Conservation (phyloP, 1,140 invertebrate species). For the Oryctes rhinoceros region DNA sequence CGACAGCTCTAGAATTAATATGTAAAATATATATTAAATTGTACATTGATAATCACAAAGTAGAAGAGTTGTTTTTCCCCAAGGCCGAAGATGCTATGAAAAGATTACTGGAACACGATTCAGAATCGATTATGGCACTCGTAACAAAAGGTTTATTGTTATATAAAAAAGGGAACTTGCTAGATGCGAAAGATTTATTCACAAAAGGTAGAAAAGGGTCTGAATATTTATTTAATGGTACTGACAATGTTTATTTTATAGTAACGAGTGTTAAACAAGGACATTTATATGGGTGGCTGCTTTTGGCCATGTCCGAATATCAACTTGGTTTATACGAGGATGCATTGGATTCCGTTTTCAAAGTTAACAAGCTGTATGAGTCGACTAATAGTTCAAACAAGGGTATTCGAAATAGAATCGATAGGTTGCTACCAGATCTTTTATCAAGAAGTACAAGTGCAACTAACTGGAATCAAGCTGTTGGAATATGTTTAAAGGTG, state of each 20-base stretch:
- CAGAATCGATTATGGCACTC: conserved; percentile 67
- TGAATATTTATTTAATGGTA: conserved; percentile 1
- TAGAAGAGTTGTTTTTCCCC: conserved; percentile 57
- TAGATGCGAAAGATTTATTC: conserved; percentile 66
- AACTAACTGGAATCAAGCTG: conserved; percentile 64
- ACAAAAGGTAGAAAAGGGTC: conserved; percentile 53
- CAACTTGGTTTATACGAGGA: conserved; percentile 69
- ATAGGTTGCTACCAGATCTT: conserved; percentile 58
- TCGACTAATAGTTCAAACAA: conserved; percentile 49
- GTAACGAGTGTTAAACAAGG: conserved; percentile 51
- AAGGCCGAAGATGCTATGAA: conserved; percentile 61
- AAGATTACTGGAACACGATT: conserved; percentile 62
- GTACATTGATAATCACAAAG: conserved; percentile 58
- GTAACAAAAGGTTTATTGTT: conserved; percentile 69
- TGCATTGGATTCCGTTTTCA: conserved; percentile 64
- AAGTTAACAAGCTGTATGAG: conserved; percentile 58
- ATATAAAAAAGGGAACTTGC: conserved; percentile 63
- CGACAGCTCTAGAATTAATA: conserved; percentile 68
- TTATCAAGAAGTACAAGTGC: conserved; percentile 61
- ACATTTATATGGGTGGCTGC: conserved; percentile 61
- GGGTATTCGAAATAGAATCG: conserved; percentile 52
- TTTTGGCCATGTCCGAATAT: conserved; percentile 64
- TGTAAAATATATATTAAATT: conserved; percentile 68
- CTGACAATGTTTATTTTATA: conserved; percentile 14
- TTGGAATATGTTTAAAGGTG: conserved; percentile 60